A percentile compares a stretch with the other conserved stretches of the same genome.
These are phyloP conservation scores for Cephus nigrinus DNA, from an alignment of 2,888 invertebrate genomes.

Conservation along the genomic window DNA sequence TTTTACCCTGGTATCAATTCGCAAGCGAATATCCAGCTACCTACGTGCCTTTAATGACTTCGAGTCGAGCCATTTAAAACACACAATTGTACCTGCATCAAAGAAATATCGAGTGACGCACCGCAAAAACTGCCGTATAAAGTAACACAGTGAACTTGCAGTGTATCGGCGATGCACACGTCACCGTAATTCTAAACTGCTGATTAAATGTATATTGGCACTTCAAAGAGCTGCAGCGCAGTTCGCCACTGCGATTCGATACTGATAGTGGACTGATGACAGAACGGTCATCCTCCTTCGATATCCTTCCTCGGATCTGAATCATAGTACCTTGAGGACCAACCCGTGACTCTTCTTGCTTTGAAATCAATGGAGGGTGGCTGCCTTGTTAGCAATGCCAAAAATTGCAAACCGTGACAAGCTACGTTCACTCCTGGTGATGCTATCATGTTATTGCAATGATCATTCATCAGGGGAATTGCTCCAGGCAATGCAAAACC, in stretches of 20 bases:
- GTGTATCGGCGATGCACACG: neutral
- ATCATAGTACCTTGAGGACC: neutral
- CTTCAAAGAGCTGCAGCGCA: neutral
- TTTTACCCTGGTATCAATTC: neutral
- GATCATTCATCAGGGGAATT: too few species aligned
- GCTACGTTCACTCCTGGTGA: too few species aligned
- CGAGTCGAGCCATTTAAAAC: neutral
- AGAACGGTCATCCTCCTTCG: neutral
- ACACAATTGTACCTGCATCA: neutral
- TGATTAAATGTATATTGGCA: neutral
- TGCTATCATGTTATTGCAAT: too few species aligned
- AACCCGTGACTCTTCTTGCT: neutral
- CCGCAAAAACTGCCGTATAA: neutral
- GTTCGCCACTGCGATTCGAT: neutral
- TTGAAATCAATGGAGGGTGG: too few species aligned
- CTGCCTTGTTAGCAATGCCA: too few species aligned
- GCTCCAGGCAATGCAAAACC: too few species aligned
- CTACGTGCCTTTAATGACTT: neutral
- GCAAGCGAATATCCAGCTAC: neutral
- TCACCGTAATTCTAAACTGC: neutral
- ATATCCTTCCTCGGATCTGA: neutral
- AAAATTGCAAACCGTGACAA: too few species aligned
- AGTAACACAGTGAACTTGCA: neutral
- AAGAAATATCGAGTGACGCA: neutral
- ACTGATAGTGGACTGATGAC: neutral